Conservation (phyloP, 2,888 invertebrate genomes). For the Masnerella sp. region DNA sequence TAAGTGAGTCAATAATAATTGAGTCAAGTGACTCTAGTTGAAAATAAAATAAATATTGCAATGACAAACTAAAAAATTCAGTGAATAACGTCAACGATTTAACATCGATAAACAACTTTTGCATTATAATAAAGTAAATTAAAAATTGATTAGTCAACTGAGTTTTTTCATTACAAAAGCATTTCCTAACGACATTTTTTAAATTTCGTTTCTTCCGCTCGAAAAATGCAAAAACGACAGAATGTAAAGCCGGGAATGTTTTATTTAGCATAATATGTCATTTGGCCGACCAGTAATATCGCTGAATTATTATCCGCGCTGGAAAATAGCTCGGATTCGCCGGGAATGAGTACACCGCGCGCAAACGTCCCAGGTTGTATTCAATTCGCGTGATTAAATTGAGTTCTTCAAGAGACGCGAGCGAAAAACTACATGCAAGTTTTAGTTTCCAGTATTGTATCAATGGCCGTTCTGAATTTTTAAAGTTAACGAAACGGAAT, state of each 20-base stretch:
- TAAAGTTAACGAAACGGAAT: background rate
- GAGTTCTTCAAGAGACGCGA: constrained; percentile 5
- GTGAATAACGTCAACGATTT: too few relatives aligned
- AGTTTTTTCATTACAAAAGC: too few relatives aligned
- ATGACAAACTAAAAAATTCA: too few relatives aligned
- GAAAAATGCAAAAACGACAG: constrained; percentile 9
- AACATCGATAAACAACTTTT: too few relatives aligned
- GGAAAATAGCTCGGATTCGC: constrained; percentile 17
- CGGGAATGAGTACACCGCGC: constrained; percentile 10
- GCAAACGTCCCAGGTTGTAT: constrained; percentile 5
- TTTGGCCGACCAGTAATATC: constrained; percentile 17
- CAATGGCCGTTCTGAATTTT: background rate
- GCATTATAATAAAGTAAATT: background rate
- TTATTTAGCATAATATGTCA: constrained; percentile 9
- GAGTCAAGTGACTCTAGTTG: too few relatives aligned
- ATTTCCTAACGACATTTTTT: constrained; percentile 2
- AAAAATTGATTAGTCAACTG: too few relatives aligned
- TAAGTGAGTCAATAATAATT: too few relatives aligned
- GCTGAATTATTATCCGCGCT: constrained; percentile 29
- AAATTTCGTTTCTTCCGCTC: background rate
- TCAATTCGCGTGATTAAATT: constrained; percentile 35
- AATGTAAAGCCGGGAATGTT: background rate
- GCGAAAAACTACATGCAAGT: constrained; percentile 7
- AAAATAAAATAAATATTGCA: too few relatives aligned
- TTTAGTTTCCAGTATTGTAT: constrained; percentile 7